Percentiles rank a stretch among this genome's conserved stretches.
Conservation (phyloP, 2,113 vertebrate genomes). For the Regulus satrapa region DNA sequence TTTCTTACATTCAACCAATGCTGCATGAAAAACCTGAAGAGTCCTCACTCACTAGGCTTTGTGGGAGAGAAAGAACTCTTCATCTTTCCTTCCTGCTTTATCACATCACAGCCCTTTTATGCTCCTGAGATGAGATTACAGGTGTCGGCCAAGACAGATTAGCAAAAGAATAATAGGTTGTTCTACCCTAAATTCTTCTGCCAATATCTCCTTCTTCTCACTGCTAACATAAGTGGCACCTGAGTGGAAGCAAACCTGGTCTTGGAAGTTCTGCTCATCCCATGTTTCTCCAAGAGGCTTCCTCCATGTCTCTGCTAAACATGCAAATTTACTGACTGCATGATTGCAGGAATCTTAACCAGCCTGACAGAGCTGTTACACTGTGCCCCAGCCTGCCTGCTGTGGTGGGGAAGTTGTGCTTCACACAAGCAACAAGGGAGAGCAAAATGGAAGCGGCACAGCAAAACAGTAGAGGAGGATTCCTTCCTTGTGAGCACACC, state of each 20-base stretch:
- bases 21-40: neutral
- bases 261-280: neutral
- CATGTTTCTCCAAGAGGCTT: neutral
- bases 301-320: neutral
- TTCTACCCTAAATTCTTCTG: neutral
- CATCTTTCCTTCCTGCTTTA: neutral
- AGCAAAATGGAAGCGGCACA: neutral
- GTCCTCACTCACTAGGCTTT: neutral
- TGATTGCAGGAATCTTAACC: neutral
- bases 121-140: neutral
- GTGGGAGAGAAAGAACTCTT: neutral
- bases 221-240: neutral
- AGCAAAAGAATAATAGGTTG: neutral
- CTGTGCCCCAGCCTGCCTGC: rapidly evolving
- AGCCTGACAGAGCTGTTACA: neutral
- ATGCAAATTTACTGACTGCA: neutral
- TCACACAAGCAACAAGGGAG: neutral
- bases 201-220: neutral
- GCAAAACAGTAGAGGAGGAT: neutral
- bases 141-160: neutral
- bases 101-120: neutral
- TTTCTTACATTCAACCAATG: neutral
- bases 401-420: neutral
- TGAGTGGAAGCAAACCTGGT: neutral
- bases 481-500: neutral